phyloP scores from a whole-genome alignment of 2,888 invertebrate genomes.

The Oxycera nigricornis region DNA sequence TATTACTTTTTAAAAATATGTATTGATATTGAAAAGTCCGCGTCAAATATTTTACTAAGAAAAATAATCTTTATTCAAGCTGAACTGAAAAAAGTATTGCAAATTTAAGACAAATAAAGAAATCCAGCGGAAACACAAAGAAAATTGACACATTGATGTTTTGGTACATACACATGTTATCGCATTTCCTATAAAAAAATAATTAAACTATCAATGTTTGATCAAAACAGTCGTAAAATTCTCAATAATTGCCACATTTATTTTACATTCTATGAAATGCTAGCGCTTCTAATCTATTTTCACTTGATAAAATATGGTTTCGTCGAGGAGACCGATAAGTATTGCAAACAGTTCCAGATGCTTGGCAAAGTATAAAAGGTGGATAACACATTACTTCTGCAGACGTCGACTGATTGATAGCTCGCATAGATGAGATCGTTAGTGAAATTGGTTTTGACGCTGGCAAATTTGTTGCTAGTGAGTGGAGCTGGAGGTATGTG shows the following conservation, averaged over 20 bases:
- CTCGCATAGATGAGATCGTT: not conserved
- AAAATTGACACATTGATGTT: too few species aligned
- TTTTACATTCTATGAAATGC: not conserved
- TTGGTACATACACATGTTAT: too few species aligned
- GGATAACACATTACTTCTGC: not conserved
- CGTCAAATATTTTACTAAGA: too few species aligned
- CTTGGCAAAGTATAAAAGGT: not conserved
- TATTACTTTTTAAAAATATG: too few species aligned
- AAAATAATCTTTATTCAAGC: too few species aligned
- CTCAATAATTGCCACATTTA: not conserved
- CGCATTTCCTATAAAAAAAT: too few species aligned
- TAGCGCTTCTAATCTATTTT: not conserved
- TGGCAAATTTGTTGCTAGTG: not conserved
- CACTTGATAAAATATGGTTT: not conserved
- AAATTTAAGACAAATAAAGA: too few species aligned
- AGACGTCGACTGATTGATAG: not conserved
- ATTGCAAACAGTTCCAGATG: not conserved
- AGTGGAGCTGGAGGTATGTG: too few species aligned
- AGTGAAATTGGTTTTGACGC: not conserved
- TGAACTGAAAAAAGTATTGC: too few species aligned
- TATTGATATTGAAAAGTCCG: too few species aligned
- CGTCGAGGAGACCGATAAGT: not conserved
- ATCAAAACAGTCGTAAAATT: not conserved
- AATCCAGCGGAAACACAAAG: too few species aligned
- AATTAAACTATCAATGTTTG: too few species aligned